Percentiles rank a stretch among this genome's conserved stretches.
Conservation (phyloP, 2,113 vertebrate genomes). For the Dicrurus megarhynchus region DNA sequence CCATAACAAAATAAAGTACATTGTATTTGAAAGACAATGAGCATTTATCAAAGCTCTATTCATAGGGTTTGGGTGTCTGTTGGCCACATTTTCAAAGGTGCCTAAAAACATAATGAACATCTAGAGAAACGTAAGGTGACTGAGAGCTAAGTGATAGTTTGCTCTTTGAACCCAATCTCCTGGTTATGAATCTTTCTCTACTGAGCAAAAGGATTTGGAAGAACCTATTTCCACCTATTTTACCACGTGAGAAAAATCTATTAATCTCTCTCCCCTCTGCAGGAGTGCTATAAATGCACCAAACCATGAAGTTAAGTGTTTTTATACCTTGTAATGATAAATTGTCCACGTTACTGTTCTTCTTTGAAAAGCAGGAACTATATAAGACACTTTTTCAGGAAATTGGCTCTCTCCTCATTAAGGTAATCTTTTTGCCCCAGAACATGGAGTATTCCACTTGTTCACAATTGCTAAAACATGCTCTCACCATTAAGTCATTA, state of each 20-base stretch:
- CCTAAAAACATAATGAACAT: not conserved
- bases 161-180: not conserved
- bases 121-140: not conserved
- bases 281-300: not conserved
- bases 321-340: conserved; percentile 12
- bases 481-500: conserved; percentile 7
- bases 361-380: conserved; percentile 33
- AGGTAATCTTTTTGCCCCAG: conserved; percentile 5
- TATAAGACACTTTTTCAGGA: conserved; percentile 11
- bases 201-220: not conserved
- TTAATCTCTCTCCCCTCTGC: not conserved
- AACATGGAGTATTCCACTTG: not conserved
- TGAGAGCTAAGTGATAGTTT: not conserved
- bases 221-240: not conserved
- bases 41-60: not conserved
- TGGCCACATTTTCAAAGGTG: not conserved
- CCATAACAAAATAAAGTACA: not conserved
- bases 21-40: not conserved
- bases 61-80: not conserved
- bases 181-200: not conserved
- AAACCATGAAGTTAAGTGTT: conserved; percentile 7
- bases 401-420: conserved; percentile 34
- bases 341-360: not conserved
- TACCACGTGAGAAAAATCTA: not conserved
- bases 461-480: not conserved